Evolutionary conservation across 2,797 vertebrate species (phyloP), one percentile per base, ranked within the genome.

Genomic region (Aphelocoma californica): DNA sequence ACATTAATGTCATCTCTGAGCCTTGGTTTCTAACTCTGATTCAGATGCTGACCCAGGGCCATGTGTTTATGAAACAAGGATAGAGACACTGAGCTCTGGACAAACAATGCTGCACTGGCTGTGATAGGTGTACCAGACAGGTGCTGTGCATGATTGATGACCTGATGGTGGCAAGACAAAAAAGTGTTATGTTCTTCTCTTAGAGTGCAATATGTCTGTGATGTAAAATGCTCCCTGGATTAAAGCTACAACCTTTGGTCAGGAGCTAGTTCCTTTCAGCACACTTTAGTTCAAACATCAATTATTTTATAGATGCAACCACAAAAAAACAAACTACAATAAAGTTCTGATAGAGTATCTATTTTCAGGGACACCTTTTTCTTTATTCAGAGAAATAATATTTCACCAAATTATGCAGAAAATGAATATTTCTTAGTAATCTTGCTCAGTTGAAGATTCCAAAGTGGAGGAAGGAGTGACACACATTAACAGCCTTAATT

Each of bases 81-180:
- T 1, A 57, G 53, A 53, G 44, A 64, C 48, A 50, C 18, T n/a
- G 53, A 89, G 19, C 12, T 73, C 61, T 66, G 42, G 21, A 51
- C 5, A 45, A 65, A 25, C 20, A 78, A 7, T 3, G 5, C 8
- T 78, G 28, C 24, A 23, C 28, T 1, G 2, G 14, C 34, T 64
- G 0, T n/a, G 21, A 9, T 45, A 29, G 7, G 8, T 29, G 23
- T 31, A 23, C 12, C 14, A 47, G 51, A 32, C 3, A 32, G 24
- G 11, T 20, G 6, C 15, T 42, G n/a, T 21, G 15, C 6, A 2
- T 1, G 2, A 11, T 0, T 88, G 14, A 20, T 67, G 23, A 42
- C 14, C 20, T 18, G 12, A 47, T 28, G 14, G 6, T 34, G 18
- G 13, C 17, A 60, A 72, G 20, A 69, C 36, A 72, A 67, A 82